Evolutionary conservation across 1,140 invertebrate species (phyloP), one percentile per base, ranked within the genome.

Genomic region (Ceratosolen solmsi): DNA sequence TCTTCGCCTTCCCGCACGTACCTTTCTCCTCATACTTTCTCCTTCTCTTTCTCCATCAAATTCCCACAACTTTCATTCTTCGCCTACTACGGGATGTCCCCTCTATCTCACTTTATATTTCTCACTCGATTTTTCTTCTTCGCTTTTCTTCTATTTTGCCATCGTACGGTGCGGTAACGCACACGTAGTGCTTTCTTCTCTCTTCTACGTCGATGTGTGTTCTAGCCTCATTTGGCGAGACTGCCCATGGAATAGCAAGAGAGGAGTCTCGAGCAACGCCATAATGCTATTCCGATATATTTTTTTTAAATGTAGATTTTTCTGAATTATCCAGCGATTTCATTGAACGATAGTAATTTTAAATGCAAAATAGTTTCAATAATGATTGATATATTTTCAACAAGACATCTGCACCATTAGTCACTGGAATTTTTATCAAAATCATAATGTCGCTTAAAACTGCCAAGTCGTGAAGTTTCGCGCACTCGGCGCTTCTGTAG

Each of bases 61-160:
- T 80, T 82, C 54, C 70, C 78, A 41, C 76, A 68, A 75, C 49
- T 82, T 65, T 36, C 46, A 54, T 72, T 78, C 68, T 76, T 78
- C 41, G 30, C 54, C 27, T 56, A 30, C 70, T 54, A n/a, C 49
- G 7, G 22, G 22, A 17, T 58, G 9, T 13, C 13, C 51, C 56
- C 58, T 70, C 63, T n/a, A 73, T 73, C 82, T 86, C 70, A 27
- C 80, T 83, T 82, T 58, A 80, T 82, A 84, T 86, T 85, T 83
- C 84, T 82, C 78, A 15, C 79, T 85, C 79, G 84, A 84, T 84
- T 85, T 86, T 79, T 83, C 82, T 87, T 84, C 84, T 84, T 84
- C 82, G 84, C 82, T 74, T 86, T 72, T 72, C 15, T 51, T 38
- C 20, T 4, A 9, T 8, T 68, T 33, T n/a, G 33, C 15, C 2